Base-by-base conservation (phyloP, 2,113 vertebrate genomes). In the Entosphenus tridentatus region DNA sequence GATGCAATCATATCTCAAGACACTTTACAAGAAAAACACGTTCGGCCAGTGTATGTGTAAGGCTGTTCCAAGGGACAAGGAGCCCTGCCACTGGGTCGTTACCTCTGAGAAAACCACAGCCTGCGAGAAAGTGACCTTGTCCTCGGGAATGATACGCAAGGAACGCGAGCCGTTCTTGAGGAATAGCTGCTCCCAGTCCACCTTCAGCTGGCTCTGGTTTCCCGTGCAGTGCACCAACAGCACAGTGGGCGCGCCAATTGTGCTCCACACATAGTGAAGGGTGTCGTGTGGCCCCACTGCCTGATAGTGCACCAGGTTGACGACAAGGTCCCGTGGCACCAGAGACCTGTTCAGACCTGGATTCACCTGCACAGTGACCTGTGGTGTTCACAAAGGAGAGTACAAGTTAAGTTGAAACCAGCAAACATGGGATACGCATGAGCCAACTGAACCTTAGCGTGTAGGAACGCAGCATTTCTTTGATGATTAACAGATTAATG, bases 201-300 rank as follows among this genome's bases (percentile, higher is more conserved):
- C 73, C 2, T 17, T 7, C 12, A 93, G 73, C 5, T 12, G 1
- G 2, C 89, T 90, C 59, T 62, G 67, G 2, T 73, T 18, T 7
- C 77, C 80, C 70, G 72, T 69, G 0, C 85, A 86, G 76, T 86
- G 85, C 56, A 93, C 77, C 2, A 96, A 70, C 56, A 96, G 78
- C 70, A 82, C 80, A 0, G 87, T 69, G 0, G 86, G 92, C 2
- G 82, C 83, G 11, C 86, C 87, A 3, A 78, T 76, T 76, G 80
- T 86, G 75, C 82, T 81, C 77, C 89, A 84, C 9, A 96, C 55
- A 68, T 81, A 87, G 78, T 96, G 92, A 73, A 96, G 78, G 0
- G 85, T 89, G 78, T 90, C 87, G 0, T 72, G 68, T 12, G 57
- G 16, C 1, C 88, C 88, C 57, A 76, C 75, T 0, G 88, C 87